Conservation (phyloP, 2,888 invertebrate genomes). For the Lomographa bimaculata region DNA sequence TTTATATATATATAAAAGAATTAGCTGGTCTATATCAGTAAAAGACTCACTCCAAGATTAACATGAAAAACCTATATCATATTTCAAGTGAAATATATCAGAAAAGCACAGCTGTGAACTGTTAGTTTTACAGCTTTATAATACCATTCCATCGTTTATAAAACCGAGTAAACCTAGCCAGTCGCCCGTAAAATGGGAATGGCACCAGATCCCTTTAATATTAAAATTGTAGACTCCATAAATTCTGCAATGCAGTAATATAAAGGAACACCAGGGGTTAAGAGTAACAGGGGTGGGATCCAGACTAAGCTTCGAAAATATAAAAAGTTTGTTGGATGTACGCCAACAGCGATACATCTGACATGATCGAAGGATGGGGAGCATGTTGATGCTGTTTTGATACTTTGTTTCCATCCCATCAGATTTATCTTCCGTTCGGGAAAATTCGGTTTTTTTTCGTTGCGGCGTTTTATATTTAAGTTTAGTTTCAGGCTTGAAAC, state of each 20-base stretch:
- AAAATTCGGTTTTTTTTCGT: too few species aligned
- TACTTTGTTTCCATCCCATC: too few species aligned
- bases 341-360: slow-evolving; percentile 35
- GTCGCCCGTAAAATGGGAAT: slow-evolving; percentile 12
- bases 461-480: too few species aligned
- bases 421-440: too few species aligned
- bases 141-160: slow-evolving; percentile 3
- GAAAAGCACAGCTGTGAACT: too few species aligned
- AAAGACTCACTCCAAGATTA: too few species aligned
- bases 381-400: slow-evolving; percentile 16
- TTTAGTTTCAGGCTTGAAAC: too few species aligned
- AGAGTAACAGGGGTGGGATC: slow-evolving; percentile 30
- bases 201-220: slow-evolving; percentile 30
- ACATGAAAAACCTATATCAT: too few species aligned
- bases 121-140: neutral
- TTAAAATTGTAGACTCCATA: slow-evolving; percentile 39
- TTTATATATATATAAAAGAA: too few species aligned
- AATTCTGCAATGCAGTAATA: slow-evolving; percentile 37
- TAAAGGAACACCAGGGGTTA: slow-evolving; percentile 34
- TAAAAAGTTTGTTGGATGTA: slow-evolving; percentile 38
- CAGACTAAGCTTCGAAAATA: slow-evolving; percentile 36
- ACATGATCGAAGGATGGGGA: too few species aligned
- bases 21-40: too few species aligned
- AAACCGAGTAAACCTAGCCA: slow-evolving; percentile 6
- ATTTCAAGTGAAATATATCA: too few species aligned